Evolutionary conservation across 2,113 vertebrate genomes (phyloP).

Genomic region (Malaclemys terrapin): DNA sequence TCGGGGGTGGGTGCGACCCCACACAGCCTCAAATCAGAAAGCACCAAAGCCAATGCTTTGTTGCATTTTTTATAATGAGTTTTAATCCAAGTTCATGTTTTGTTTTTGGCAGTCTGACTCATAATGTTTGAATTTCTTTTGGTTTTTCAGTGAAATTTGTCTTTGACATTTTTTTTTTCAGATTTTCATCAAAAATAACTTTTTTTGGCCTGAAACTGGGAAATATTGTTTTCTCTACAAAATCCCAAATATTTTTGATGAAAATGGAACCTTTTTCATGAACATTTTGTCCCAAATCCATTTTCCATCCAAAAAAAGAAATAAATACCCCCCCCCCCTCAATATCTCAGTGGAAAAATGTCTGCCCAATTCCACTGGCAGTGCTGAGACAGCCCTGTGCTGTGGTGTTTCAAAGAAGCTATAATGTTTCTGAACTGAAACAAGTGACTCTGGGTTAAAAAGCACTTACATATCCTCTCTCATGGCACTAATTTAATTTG

Average conservation of each 20-base stretch:
- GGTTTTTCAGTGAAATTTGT: not conserved
- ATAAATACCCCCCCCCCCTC: not conserved
- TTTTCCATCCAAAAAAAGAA: not conserved
- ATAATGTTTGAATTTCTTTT: not conserved
- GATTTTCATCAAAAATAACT: not conserved
- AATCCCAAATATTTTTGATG: not conserved
- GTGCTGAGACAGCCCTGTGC: fast-evolving
- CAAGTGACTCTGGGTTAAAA: not conserved
- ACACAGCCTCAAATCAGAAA: not conserved
- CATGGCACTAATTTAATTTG: not conserved
- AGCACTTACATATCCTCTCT: not conserved
- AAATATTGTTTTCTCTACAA: not conserved
- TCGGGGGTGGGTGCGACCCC: not conserved
- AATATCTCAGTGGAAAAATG: not conserved
- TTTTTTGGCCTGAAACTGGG: not conserved
- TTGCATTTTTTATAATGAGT: not conserved
- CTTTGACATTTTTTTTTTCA: not conserved
- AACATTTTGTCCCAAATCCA: not conserved
- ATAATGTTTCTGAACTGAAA: not conserved
- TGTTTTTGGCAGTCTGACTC: not conserved
- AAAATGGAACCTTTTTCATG: not conserved
- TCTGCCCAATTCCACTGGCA: not conserved
- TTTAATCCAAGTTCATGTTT: not conserved
- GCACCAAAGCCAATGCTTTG: not conserved
- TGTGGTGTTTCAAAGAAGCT: not conserved